phyloP scores from a whole-genome alignment of 1,140 invertebrate species.

The Idris sp. region DNA sequence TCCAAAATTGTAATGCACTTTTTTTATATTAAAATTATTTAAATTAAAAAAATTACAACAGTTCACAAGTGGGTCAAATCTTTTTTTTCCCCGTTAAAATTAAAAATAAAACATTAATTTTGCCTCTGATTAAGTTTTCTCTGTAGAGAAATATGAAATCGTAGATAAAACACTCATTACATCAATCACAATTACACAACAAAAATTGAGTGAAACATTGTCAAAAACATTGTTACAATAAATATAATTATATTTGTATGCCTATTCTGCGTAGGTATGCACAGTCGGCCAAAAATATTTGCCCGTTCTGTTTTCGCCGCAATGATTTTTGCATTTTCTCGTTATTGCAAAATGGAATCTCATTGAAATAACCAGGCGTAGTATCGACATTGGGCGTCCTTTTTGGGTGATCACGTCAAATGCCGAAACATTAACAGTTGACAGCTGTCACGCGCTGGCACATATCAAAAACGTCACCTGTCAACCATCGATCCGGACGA shows the following conservation, averaged over 20 bases:
- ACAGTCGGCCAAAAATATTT: constrained; percentile 26
- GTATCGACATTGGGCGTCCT: constrained; percentile 55
- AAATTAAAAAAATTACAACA: no score
- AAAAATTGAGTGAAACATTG: constrained; percentile 50
- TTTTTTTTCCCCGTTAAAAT: no score
- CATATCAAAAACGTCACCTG: constrained; percentile 72
- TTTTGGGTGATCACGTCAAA: constrained; percentile 47
- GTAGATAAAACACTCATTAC: constrained; percentile 47
- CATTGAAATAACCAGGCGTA: constrained; percentile 66
- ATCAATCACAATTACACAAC: constrained; percentile 48
- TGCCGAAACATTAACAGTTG: constrained; percentile 73
- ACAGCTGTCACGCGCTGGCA: constrained; percentile 71
- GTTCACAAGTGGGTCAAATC: no score
- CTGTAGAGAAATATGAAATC: constrained; percentile 30
- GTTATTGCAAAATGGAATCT: constrained; percentile 64
- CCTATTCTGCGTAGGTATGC: background rate
- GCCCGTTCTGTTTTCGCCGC: constrained; percentile 28
- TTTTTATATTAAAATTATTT: no score
- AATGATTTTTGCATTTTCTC: constrained; percentile 65
- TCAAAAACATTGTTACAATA: constrained; percentile 54
- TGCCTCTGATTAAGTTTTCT: constrained; percentile 11
- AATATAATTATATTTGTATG: constrained; percentile 38
- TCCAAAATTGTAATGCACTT: no score
- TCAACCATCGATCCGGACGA: constrained; percentile 70
- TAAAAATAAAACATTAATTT: no score